Evolutionary conservation across 2,113 vertebrate genomes (phyloP), one percentile per base, ranked within the genome.

Genomic region (Xenopus borealis): DNA sequence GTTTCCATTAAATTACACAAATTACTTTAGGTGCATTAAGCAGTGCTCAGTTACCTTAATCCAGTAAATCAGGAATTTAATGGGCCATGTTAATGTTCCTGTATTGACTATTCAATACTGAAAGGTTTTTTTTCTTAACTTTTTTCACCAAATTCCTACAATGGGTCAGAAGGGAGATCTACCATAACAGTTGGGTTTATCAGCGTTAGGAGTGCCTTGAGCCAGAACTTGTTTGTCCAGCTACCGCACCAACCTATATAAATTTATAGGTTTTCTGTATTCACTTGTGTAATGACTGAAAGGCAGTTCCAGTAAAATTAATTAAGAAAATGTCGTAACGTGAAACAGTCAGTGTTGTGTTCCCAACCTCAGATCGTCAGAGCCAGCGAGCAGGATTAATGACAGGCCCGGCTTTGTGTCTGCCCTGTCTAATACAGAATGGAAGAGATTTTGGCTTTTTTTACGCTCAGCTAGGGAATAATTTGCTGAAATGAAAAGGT

Each of bases 401-500:
- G 53, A 55, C 53, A n/a, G 53, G 78, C 57, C 83, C 59, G 77
- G 71, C 79, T 88, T 89, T 88, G 84, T 89, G 82, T 82, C 83
- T 78, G 30, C 71, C 77, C 58, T 72, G 64, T 82, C 75, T 66
- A 5, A 57, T 20, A 69, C n/a, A 72, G 82, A 82, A 85, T 72
- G 72, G 75, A 78, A 74, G 79, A 57, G 72, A 79, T 78, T 76
- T 55, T 8, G 53, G 53, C 12, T 12, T 12, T 16, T 64, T 77
- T 80, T 78, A 66, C 66, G 71, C 69, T 67, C 72, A 73, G 83
- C 79, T 79, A 77, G 62, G 62, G 84, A 82, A 82, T 87, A 89
- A 91, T 92, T 90, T 92, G 89, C 89, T 79, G 82, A 82, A 82
- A 79, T 90, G 86, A 92, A 92, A 92, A 83, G 83, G 72, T 79